Percentiles rank a stretch among this genome's conserved stretches.
phyloP scores from a whole-genome alignment of 2,113 vertebrate genomes.

The Pterocles burchelli region DNA sequence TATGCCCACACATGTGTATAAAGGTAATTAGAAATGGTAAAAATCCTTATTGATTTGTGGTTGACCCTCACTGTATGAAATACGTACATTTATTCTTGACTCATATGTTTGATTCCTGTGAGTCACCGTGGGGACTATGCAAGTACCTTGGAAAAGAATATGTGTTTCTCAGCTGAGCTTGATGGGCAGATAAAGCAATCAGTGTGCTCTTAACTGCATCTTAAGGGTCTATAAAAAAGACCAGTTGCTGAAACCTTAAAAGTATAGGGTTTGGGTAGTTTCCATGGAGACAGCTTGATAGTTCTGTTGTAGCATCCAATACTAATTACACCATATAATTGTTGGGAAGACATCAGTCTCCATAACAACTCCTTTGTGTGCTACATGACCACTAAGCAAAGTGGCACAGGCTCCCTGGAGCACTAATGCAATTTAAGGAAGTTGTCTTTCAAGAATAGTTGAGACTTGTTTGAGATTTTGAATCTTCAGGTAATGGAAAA shows the following conservation, averaged over 20 bases:
- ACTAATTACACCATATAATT: conserved; percentile 66
- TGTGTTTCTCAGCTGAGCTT: not conserved
- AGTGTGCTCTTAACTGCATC: conserved; percentile 32
- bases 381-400: not conserved
- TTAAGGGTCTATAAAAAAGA: conserved; percentile 36
- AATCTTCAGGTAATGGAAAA: not conserved
- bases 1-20: not conserved
- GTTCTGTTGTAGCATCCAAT: conserved; percentile 37
- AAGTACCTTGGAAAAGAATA: not conserved
- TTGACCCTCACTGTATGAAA: not conserved
- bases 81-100: not conserved
- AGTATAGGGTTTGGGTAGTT: conserved; percentile 58
- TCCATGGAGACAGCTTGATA: conserved; percentile 61
- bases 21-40: not conserved
- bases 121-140: not conserved
- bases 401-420: not conserved
- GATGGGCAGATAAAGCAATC: conserved; percentile 26
- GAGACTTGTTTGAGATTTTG: not conserved
- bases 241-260: conserved; percentile 45
- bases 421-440: not conserved
- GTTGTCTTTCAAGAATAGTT: not conserved
- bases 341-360: conserved; percentile 55
- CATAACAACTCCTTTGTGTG: conserved; percentile 60
- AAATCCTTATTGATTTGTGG: not conserved
- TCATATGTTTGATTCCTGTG: not conserved